Evolutionary conservation across 1,140 invertebrate genomes (phyloP).

Genomic region (Antheraea mylitta): DNA sequence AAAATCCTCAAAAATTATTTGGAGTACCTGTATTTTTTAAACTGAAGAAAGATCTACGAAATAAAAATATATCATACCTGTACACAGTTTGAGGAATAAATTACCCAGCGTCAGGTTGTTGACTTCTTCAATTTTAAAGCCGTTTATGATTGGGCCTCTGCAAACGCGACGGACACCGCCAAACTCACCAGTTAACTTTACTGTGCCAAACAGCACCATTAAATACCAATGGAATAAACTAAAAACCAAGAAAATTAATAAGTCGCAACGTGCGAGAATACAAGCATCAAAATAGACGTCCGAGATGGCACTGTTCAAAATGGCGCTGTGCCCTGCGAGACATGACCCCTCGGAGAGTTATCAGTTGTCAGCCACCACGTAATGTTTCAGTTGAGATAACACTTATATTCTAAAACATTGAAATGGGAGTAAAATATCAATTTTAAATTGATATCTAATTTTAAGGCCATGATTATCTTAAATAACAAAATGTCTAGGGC

Average conservation of each 20-base stretch:
- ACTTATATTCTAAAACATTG: not conserved
- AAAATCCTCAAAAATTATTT: no score
- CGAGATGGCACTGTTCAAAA: slow-evolving; percentile 57
- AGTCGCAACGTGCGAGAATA: slow-evolving; percentile 29
- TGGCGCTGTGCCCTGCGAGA: slow-evolving; percentile 35
- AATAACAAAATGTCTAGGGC: not conserved
- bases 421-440: not conserved
- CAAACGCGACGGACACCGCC: slow-evolving; percentile 37
- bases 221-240: slow-evolving; percentile 40
- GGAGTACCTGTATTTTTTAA: no score
- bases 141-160: slow-evolving; percentile 23
- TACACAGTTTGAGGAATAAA: slow-evolving; percentile 57
- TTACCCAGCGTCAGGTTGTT: slow-evolving; percentile 25
- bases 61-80: slow-evolving; percentile 37
- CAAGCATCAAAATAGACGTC: slow-evolving; percentile 35
- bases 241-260: slow-evolving; percentile 25
- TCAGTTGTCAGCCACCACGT: slow-evolving; percentile 38
- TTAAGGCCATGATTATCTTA: not conserved
- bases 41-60: no score
- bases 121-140: slow-evolving; percentile 32
- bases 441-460: not conserved
- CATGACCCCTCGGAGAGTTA: slow-evolving; percentile 52
- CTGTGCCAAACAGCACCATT: slow-evolving; percentile 58
- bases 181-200: slow-evolving; percentile 28
- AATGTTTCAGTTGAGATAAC: slow-evolving; percentile 27